Conservation (phyloP, 2,113 vertebrate genomes). For the Noturus placidus region DNA sequence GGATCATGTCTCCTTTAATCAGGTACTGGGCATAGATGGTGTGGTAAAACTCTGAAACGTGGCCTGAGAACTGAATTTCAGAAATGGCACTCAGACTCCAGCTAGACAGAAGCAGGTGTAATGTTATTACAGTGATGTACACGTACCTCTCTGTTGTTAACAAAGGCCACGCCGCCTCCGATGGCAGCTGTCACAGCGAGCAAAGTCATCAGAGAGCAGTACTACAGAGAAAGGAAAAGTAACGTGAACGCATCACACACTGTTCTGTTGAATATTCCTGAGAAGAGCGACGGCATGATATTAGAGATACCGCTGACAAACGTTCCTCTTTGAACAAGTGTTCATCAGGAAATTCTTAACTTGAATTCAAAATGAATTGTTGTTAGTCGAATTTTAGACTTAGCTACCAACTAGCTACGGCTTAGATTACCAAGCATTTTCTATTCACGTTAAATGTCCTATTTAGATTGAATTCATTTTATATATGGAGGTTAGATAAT, state of each 20-base stretch:
- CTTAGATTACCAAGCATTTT: background rate
- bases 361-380: background rate
- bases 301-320: no score
- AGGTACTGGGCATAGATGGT: constrained; percentile 35
- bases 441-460: background rate
- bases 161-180: constrained; percentile 35
- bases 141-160: background rate
- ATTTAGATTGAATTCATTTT: background rate
- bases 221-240: constrained; percentile 10
- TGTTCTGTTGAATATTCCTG: background rate
- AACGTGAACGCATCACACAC: background rate
- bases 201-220: background rate
- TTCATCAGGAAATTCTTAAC: background rate
- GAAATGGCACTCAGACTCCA: background rate
- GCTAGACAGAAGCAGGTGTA: background rate
- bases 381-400: background rate
- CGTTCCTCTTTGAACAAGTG: background rate
- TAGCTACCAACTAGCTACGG: background rate
- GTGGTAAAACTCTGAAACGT: constrained; percentile 26
- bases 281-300: background rate
- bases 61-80: constrained; percentile 10
- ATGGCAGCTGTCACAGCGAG: background rate
- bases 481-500: background rate
- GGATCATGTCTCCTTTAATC: background rate
- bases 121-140: background rate